Base-by-base conservation (phyloP, 92 coral and sea anemone genomes). In the Ricordea florida region DNA sequence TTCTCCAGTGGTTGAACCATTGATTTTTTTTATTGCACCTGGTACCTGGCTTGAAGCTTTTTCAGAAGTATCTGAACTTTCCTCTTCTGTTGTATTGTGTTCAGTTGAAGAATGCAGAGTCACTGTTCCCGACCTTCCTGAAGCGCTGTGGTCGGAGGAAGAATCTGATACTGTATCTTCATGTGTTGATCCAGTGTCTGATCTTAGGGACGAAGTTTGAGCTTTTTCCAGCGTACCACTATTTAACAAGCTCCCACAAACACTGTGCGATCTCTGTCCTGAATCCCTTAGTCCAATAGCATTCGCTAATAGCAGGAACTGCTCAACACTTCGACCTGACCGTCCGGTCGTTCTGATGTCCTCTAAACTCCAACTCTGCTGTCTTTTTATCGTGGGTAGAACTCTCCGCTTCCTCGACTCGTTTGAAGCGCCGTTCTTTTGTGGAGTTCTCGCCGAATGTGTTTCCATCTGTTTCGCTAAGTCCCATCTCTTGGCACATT, bases 401-500 rank as follows among this genome's bases (percentile, higher is more conserved):
- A 69, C 79, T 66, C 84, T 73, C 38, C 86, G 78, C 27, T 73
- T 84, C 32, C 53, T 72, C 36, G 83, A 16, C 62, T 81, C 80
- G 75, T 68, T 17, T 3, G 74, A 23, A 20, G 72, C 33, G 65
- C 51, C 67, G 35, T 71, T 87, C 52, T 68, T 66, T 42, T 44
- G 79, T 21, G 70, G 76, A 29, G 72, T 59, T 73, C 69, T 77
- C 33, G 73, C 59, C 3, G 42, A 42, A 1, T 87, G 86, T 52
- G 70, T 78, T 23, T 85, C 61, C 21, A 75, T 83, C 16, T 82
- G 72, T 46, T 68, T 87, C 24, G 78, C 35, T 57, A 69, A 60
- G 62, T 87, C 97, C 97, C 97, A 91, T 13, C 88, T 63, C 24
- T 91, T 91, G 2, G 97, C 97, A 18, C 97, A 91, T 45, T 91